Base-by-base conservation (phyloP, 2,797 vertebrate species). In the Gambusia yucatana region DNA sequence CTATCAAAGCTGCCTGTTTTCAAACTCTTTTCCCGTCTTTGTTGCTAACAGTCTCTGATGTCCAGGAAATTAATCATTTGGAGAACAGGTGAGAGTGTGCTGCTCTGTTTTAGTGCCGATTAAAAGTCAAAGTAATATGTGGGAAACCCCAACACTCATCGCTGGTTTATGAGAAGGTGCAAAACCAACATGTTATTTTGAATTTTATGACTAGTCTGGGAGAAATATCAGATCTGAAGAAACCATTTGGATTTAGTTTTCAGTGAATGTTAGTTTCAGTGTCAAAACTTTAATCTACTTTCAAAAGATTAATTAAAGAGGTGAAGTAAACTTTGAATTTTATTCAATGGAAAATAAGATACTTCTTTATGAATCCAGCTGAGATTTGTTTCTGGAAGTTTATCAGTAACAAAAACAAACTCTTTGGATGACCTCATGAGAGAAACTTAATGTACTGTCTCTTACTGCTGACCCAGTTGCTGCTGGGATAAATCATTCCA, bases 11-110 rank as follows among this genome's bases (percentile, higher is more conserved):
- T 63, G 16, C 69, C 71, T 11, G 0, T 82, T 83, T 77, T 88
- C 79, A 80, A 88, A 84, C 81, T 77, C 72, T 83, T 61, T 92
- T 92, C 90, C 90, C 61, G 84, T 84, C 89, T 93, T 91, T 94
- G 91, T 93, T 88, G 87, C 65, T 59, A 9, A 50, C 44, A 72
- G 30, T 70, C 78, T 92, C 85, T 92, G 88, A 92, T 92, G 86
- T 91, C 73, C 82, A 92, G 91, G 93, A 93, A 94, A 92, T 93
- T 77, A 93, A 87, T 70, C 80, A 84, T 82, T 89, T 83, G 84
- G 73, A 67, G 55, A 3, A 20, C 88, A 91, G 90, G 90, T 93
- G 91, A 90, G 77, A 47, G 76, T 81, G 36, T 76, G 50, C n/a
- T 20, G 73, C 65, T 61, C 25, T 44, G 59, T 76, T 75, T 85